Evolutionary conservation across 2,888 invertebrate genomes (phyloP), one percentile per base, ranked within the genome.

Genomic region (Diabrotica balteata): DNA sequence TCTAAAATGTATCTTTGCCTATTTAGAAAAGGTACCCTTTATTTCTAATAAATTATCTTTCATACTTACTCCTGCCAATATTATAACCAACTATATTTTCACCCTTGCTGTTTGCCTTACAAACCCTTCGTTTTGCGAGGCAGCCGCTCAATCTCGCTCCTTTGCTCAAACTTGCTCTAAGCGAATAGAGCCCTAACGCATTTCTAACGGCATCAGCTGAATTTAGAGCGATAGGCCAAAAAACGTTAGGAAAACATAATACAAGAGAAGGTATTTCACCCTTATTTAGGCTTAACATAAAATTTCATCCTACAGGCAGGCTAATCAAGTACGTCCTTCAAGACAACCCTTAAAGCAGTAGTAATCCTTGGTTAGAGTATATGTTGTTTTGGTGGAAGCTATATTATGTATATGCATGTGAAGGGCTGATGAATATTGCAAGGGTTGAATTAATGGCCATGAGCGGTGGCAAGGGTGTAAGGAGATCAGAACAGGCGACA

Each of bases 391-490:
- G 47, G 10, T 47, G 5, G 47, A 47, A 8, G 8, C 17, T 17
- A 17, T 17, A 2, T 17, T 17, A 2, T 17, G 2, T 47, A 47
- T 47, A 47, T 7, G 3, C 17, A 17, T 42, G 53, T 32, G 46
- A 64, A 63, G 63, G 66, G 55, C 46, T 44, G 53, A 55, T 52
- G 32, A 43, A 68, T 55, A 54, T 45, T 59, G 46, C 42, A 66
- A 68, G 63, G 68, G 70, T 68, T 70, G 54, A 66, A 60, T 52
- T 68, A 60, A 63, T 66, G 68, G 65, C 70, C 68, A 59, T 66
- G 68, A 68, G 68, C 51, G 65, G 65, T 65, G 61, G 53, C 60
- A 70, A 45, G 54, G n/a, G 53, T 54, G 66, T 8, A 55, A 68
- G 70, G 70, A 66, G 63, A 46, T 11, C 58, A 70, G 67, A 55